Base-by-base conservation (phyloP, 1,140 invertebrate genomes). In the Mactra quadrangularis region DNA sequence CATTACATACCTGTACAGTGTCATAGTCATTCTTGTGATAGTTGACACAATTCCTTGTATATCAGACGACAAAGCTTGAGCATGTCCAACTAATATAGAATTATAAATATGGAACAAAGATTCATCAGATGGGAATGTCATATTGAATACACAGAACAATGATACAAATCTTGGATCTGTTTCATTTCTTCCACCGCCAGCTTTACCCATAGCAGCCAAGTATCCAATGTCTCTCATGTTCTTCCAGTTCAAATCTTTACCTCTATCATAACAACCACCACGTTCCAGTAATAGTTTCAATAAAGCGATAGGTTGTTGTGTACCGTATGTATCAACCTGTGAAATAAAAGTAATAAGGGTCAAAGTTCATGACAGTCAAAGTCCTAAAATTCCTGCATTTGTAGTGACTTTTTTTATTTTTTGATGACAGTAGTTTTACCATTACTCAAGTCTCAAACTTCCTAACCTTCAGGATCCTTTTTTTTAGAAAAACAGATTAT, bases 241-340 rank as follows among this genome's bases (percentile, higher is more conserved):
- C 90, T 97, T 98, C 97, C 97, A 98, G 91, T 95, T 96, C 0
- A 98, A 94, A 90, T 98, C 96, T 92, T 97, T 97, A n/a, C 96
- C 96, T 70, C 97, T 93, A 93, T 97, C 97, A 91, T 97, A 98
- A 87, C 97, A 95, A 29, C 97, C 97, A 82, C 96, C 96, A 86
- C 95, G 95, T 92, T 98, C 97, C 57, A 98, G 95, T 1, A 98
- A 91, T 25, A 98, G 91, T 92, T 98, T 98, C 0, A 98, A 92
- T 11, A 98, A 91, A 0, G 97, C 97, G 83, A 98, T 97, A 0
- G 97, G 97, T 89, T 98, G 97, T 92, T 98, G 97, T 0, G 97
- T 98, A 1, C 97, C 97, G 89, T 98, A 98, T 0, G 95, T 96
- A 90, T 96, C 96, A 86, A 94, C 94, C 94, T 94, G 64, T 71